Evolutionary conservation across 2,113 vertebrate genomes (phyloP).

Genomic region (Oceanites oceanicus): DNA sequence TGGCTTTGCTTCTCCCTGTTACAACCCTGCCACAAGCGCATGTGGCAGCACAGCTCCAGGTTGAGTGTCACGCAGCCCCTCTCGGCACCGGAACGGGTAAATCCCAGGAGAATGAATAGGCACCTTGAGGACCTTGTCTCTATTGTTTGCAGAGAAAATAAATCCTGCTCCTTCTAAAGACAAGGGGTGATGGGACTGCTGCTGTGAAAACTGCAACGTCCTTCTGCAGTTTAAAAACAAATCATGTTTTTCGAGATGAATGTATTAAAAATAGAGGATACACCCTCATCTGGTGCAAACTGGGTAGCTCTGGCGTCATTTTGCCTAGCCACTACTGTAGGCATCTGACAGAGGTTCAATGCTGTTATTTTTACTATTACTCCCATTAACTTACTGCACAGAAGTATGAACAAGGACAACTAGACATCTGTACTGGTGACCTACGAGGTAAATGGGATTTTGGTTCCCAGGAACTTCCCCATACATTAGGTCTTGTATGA

Average conservation of each 20-base stretch:
- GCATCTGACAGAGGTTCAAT: background rate
- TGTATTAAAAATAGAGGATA: background rate
- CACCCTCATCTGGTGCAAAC: background rate
- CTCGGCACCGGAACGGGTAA: rapidly evolving
- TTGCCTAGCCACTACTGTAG: background rate
- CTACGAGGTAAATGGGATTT: background rate
- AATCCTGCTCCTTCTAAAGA: background rate
- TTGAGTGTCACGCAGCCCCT: background rate
- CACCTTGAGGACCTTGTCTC: background rate
- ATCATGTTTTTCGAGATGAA: background rate
- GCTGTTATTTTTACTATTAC: background rate
- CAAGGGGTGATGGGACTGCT: background rate
- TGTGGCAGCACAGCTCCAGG: rapidly evolving
- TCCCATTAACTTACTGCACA: background rate
- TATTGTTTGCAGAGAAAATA: background rate
- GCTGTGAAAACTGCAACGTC: background rate
- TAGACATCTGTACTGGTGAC: background rate
- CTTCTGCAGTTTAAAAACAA: background rate
- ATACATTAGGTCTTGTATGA: background rate
- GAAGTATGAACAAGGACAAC: background rate
- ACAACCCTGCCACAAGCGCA: background rate
- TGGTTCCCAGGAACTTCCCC: background rate
- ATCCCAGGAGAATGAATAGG: background rate
- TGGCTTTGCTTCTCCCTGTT: background rate
- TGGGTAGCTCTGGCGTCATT: background rate